Evolutionary conservation across 2,113 vertebrate species (phyloP).

Genomic region (human): GRCh38 chrX:40099001-40099500

Average conservation of each 20-base stretch:
- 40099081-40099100: constrained; percentile 82
- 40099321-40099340: constrained; percentile 46
- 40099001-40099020: constrained; percentile 76
- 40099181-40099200: constrained; percentile 63
- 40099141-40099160: constrained; percentile 78
- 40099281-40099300: constrained; percentile 52
- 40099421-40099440: constrained; percentile 32
- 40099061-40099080: constrained; percentile 79
- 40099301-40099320: constrained; percentile 45
- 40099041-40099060: constrained; percentile 83
- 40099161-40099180: constrained; percentile 78
- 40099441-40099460: background rate
- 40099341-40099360: constrained; percentile 32
- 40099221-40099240: background rate
- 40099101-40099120: constrained; percentile 76
- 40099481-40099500: constrained; percentile 67
- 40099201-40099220: constrained; percentile 10
- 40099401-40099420: constrained; percentile 42
- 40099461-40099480: constrained; percentile 65
- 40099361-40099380: constrained; percentile 42
- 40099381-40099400: background rate
- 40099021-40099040: constrained; percentile 84
- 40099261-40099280: constrained; percentile 63
- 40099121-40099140: constrained; percentile 66
- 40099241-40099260: constrained; percentile 61